Percentiles rank a stretch among this genome's conserved stretches.
phyloP scores from a whole-genome alignment of 2,113 vertebrate genomes.

The Lepus europaeus region DNA sequence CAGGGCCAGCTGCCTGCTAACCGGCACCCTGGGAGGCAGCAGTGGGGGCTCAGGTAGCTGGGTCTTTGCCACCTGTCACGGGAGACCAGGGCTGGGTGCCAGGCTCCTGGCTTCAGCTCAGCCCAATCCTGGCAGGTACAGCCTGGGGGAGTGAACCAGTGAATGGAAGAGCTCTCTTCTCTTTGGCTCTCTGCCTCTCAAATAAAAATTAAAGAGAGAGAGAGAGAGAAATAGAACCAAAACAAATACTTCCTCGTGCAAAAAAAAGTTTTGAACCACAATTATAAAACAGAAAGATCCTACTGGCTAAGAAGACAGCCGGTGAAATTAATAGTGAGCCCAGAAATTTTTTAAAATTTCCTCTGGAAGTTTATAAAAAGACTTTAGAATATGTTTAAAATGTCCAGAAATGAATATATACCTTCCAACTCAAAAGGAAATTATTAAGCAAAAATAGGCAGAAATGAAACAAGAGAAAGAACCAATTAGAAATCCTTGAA shows the following conservation, averaged over 20 bases:
- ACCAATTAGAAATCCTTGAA: slow-evolving; percentile 54
- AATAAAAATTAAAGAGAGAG: neutral
- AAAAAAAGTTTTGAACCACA: neutral
- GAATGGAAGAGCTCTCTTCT: too few relatives aligned
- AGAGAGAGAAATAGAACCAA: slow-evolving; percentile 48
- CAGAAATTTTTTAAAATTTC: slow-evolving; percentile 41
- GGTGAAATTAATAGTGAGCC: slow-evolving; percentile 25
- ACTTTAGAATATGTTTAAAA: slow-evolving; percentile 28
- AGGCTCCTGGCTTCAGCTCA: too few relatives aligned
- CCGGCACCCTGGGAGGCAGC: too few relatives aligned
- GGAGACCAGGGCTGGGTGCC: too few relatives aligned
- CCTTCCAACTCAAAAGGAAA: slow-evolving; percentile 51
- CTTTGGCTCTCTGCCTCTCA: too few relatives aligned
- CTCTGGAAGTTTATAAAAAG: slow-evolving; percentile 34
- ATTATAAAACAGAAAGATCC: slow-evolving; percentile 6
- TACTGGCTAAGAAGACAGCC: neutral
- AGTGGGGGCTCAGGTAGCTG: too few relatives aligned
- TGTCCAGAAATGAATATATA: slow-evolving; percentile 47
- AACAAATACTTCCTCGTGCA: neutral
- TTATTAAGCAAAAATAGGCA: slow-evolving; percentile 35
- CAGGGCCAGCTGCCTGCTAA: too few relatives aligned
- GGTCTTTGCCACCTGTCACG: too few relatives aligned
- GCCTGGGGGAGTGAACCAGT: too few relatives aligned
- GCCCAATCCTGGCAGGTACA: too few relatives aligned
- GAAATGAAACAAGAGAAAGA: slow-evolving; percentile 54